These are phyloP conservation scores for Pomatostomus ruficeps DNA, from an alignment of 2,113 vertebrate species.

Conservation along the genomic window DNA sequence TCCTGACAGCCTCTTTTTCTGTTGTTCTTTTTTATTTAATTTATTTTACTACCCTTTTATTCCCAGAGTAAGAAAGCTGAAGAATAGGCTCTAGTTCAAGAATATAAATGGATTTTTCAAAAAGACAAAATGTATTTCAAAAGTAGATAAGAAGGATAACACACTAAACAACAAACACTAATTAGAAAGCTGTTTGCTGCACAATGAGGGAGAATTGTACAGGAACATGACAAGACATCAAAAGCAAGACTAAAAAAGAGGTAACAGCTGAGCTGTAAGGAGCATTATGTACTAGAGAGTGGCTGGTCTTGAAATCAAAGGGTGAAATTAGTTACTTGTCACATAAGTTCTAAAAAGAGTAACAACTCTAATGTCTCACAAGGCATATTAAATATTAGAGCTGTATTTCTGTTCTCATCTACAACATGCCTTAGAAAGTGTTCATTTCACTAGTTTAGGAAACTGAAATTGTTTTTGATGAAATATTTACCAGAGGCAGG, in stretches of 20 bases:
- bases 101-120: neutral
- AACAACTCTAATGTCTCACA: neutral
- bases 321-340: neutral
- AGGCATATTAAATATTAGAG: neutral
- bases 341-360: neutral
- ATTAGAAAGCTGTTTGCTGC: neutral
- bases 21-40: too few species aligned
- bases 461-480: neutral
- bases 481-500: neutral
- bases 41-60: neutral
- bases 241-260: neutral
- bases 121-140: neutral
- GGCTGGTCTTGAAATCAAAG: neutral
- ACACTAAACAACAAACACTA: neutral
- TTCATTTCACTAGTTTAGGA: neutral
- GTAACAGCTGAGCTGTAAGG: neutral
- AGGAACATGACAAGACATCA: neutral
- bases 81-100: neutral
- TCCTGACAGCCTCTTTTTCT: neutral
- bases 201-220: neutral
- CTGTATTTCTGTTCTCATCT: neutral
- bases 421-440: neutral
- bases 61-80: neutral
- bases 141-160: neutral
- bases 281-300: neutral